These are phyloP conservation scores for Lagopus muta DNA, from an alignment of 2,113 vertebrate species.

Conservation along the genomic window DNA sequence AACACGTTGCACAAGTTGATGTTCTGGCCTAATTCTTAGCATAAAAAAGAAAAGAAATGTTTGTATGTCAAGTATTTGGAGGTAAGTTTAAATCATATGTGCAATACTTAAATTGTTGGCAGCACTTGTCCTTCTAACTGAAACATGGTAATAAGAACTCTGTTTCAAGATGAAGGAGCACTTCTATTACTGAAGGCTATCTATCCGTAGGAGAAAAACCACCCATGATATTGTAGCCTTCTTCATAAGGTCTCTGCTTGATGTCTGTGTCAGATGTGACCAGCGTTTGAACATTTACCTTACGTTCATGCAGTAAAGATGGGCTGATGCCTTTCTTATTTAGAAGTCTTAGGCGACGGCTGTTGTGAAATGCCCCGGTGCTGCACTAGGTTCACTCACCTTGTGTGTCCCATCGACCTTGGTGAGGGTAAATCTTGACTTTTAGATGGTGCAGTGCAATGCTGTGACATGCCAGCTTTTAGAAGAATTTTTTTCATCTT, in stretches of 20 bases:
- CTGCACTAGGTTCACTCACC: rapidly evolving
- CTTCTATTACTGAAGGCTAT: neutral
- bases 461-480: neutral
- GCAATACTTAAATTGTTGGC: neutral
- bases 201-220: neutral
- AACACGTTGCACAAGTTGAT: conserved; percentile 18
- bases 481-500: neutral
- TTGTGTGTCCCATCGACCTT: rapidly evolving
- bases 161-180: neutral
- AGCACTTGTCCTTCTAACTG: neutral
- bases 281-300: neutral
- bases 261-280: neutral
- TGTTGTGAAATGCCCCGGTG: rapidly evolving
- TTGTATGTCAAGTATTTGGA: neutral
- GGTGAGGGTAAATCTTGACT: neutral
- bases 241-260: neutral
- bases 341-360: neutral
- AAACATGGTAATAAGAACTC: neutral
- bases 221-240: neutral
- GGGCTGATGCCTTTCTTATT: neutral
- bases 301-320: rapidly evolving
- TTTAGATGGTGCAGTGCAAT: too few relatives aligned
- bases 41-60: conserved; percentile 39
- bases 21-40: neutral
- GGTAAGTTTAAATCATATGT: neutral